phyloP scores from a whole-genome alignment of 2,113 vertebrate species.

The Plectropomus leopardus region DNA sequence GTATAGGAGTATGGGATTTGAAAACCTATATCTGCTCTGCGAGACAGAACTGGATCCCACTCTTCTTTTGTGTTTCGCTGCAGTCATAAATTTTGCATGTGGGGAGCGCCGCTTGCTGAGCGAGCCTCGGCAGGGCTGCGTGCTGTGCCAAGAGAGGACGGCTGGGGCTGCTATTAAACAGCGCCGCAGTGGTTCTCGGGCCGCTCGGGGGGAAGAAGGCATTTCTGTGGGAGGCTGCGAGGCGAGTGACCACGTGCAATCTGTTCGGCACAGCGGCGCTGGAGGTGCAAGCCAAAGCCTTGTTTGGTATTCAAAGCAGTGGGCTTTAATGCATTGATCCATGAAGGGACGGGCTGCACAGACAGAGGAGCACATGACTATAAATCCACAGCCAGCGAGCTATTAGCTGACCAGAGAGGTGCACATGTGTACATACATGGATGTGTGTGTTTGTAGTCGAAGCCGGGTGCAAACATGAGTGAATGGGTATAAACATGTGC shows the following conservation, averaged over 20 bases:
- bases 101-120: constrained; percentile 56
- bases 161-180: constrained; percentile 66
- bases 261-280: constrained; percentile 57
- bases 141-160: constrained; percentile 52
- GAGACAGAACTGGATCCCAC: constrained; percentile 74
- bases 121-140: constrained; percentile 45
- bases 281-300: constrained; percentile 63
- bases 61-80: constrained; percentile 68
- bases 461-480: constrained; percentile 12
- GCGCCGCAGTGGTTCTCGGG: constrained; percentile 51
- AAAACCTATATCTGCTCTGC: constrained; percentile 79
- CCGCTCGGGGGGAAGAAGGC: constrained; percentile 22
- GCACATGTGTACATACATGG: constrained; percentile 46
- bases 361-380: constrained; percentile 61
- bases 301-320: constrained; percentile 79
- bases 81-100: constrained; percentile 80
- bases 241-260: constrained; percentile 65
- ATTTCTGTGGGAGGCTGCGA: constrained; percentile 55
- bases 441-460: constrained; percentile 39
- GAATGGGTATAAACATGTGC: constrained; percentile 22
- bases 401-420: constrained; percentile 55
- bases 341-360: constrained; percentile 72
- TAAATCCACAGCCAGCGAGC: constrained; percentile 68
- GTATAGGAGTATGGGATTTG: constrained; percentile 76
- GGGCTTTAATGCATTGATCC: constrained; percentile 74